These are phyloP conservation scores for Copidosoma floridanum DNA, from an alignment of 1,140 invertebrate genomes.

Conservation along the genomic window DNA sequence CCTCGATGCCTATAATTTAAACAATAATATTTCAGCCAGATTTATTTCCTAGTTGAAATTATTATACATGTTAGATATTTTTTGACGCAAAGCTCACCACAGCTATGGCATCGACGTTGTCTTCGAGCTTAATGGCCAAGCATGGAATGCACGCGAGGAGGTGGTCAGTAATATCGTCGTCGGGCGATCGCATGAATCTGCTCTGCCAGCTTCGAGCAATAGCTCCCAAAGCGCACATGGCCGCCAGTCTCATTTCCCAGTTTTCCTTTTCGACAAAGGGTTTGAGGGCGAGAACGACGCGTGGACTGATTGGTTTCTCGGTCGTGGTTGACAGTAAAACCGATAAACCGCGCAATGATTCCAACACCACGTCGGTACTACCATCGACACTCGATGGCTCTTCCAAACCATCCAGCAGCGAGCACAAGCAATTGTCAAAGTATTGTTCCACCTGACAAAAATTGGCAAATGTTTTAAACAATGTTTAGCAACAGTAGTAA, in stretches of 20 bases:
- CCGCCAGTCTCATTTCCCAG: slow-evolving; percentile 45
- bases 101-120: slow-evolving; percentile 36
- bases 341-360: slow-evolving; percentile 45
- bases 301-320: slow-evolving; percentile 41
- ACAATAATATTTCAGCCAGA: too few relatives aligned
- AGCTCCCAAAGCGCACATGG: slow-evolving; percentile 41
- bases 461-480: not conserved
- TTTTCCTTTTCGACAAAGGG: slow-evolving; percentile 51
- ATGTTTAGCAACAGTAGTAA: not conserved
- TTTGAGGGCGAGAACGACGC: slow-evolving; percentile 45
- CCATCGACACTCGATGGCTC: slow-evolving; percentile 40
- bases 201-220: slow-evolving; percentile 40
- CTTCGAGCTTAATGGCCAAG: slow-evolving; percentile 46
- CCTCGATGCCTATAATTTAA: slow-evolving; percentile 34
- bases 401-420: slow-evolving; percentile 46
- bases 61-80: not conserved
- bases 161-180: slow-evolving; percentile 47
- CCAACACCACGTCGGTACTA: slow-evolving; percentile 42
- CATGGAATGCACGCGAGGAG: slow-evolving; percentile 47
- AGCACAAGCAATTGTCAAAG: slow-evolving; percentile 43
- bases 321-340: slow-evolving; percentile 41
- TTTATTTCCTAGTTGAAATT: too few relatives aligned
- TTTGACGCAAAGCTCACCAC: slow-evolving; percentile 28
- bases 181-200: slow-evolving; percentile 30
- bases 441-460: slow-evolving; percentile 44